phyloP scores from a whole-genome alignment of 2,888 invertebrate genomes.

The Orthonychiurus folsomi region DNA sequence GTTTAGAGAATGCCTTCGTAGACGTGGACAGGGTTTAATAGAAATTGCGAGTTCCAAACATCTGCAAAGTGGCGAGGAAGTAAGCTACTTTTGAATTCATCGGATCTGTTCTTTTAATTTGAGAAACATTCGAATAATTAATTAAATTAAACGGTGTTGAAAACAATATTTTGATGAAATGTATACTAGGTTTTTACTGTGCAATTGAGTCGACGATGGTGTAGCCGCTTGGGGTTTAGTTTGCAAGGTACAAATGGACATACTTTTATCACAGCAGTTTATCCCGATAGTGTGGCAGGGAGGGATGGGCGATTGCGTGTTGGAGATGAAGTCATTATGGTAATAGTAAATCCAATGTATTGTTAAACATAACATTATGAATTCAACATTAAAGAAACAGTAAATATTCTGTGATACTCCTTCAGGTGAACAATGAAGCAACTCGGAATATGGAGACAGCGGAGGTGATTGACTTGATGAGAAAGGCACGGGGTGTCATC shows the following conservation, averaged over 20 bases:
- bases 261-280: conserved; percentile 72
- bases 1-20: conserved; percentile 31
- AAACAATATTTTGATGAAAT: too few relatives aligned
- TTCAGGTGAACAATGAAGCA: conserved; percentile 73
- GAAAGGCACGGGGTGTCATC: conserved; percentile 70
- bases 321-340: conserved; percentile 74
- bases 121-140: too few relatives aligned
- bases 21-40: conserved; percentile 21
- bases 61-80: conserved; percentile 35
- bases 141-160: too few relatives aligned
- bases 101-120: conserved; percentile 10
- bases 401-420: background rate
- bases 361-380: too few relatives aligned
- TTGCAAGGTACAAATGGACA: conserved; percentile 54
- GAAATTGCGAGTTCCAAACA: conserved; percentile 30
- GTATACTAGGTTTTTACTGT: conserved; percentile 66
- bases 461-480: conserved; percentile 71
- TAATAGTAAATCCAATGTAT: conserved; percentile 43
- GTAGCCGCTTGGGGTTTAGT: conserved; percentile 77
- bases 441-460: conserved; percentile 69
- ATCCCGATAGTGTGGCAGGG: conserved; percentile 73
- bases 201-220: conserved; percentile 74
- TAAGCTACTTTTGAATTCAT: background rate
- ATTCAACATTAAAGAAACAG: too few relatives aligned
- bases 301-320: conserved; percentile 68